Percentiles rank a stretch among this genome's conserved stretches.
Conservation (phyloP, 2,888 invertebrate genomes). For the Rotaria macrura region DNA sequence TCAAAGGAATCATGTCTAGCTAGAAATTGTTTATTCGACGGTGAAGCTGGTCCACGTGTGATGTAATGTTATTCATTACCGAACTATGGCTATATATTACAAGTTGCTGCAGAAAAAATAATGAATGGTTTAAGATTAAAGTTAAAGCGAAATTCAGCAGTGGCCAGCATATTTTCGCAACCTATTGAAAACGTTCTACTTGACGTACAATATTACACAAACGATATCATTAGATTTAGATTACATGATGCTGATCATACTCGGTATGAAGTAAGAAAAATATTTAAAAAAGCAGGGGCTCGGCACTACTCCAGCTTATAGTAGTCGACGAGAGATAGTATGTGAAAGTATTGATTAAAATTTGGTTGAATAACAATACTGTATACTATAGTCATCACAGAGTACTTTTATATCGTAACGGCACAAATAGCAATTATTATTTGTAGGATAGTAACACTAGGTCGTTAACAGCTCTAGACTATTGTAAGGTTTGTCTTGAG, state of each 20-base stretch:
- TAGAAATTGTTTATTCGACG: constrained; percentile 15
- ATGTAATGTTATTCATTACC: not conserved
- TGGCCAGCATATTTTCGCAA: not conserved
- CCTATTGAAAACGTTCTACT: constrained; percentile 15
- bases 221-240: constrained; percentile 36
- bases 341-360: no score
- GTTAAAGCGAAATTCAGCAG: not conserved
- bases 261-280: constrained; percentile 38
- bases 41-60: not conserved
- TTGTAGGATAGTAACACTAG: no score
- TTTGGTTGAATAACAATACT: no score
- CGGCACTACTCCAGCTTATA: no score
- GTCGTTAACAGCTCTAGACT: no score
- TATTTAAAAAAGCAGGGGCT: no score
- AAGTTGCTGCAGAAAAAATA: not conserved
- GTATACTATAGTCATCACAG: no score
- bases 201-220: not conserved
- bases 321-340: no score
- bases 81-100: constrained; percentile 9
- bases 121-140: not conserved
- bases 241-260: constrained; percentile 38
- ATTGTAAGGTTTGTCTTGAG: no score
- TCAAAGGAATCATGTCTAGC: constrained; percentile 5
- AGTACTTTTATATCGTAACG: no score
- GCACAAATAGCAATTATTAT: no score